Conservation (phyloP, 2,797 vertebrate species). For the Coccyzus lansbergi region DNA sequence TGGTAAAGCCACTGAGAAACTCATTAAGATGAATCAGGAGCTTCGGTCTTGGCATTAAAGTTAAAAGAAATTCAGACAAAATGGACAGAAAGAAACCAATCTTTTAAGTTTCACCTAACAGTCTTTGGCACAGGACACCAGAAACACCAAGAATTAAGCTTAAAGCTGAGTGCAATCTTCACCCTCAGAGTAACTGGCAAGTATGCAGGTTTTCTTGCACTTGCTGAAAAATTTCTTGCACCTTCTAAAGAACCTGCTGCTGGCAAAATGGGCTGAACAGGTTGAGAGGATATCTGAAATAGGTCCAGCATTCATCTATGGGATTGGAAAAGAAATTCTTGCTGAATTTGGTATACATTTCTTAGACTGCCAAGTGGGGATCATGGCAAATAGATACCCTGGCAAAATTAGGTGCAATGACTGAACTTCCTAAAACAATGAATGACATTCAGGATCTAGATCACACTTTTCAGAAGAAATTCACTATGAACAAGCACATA, state of each 20-base stretch:
- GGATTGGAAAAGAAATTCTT: background rate
- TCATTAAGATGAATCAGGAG: background rate
- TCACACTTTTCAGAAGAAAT: background rate
- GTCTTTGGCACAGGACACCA: background rate
- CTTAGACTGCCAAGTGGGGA: background rate
- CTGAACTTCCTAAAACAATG: background rate
- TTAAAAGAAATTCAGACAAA: background rate
- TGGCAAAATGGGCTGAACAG: background rate
- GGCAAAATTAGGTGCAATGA: background rate
- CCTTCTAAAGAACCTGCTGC: background rate
- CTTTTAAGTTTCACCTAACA: background rate
- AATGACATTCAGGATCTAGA: background rate
- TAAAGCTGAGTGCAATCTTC: background rate
- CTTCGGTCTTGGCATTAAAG: background rate
- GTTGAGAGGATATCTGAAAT: background rate
- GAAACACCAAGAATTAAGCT: background rate
- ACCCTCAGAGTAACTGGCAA: background rate
- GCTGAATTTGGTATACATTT: background rate
- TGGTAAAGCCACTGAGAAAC: background rate
- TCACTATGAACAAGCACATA: background rate
- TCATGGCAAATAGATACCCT: background rate
- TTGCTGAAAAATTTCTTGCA: background rate
- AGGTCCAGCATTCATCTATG: background rate
- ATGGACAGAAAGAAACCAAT: background rate
- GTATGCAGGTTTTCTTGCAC: background rate